Evolutionary conservation across 2,797 vertebrate genomes (phyloP).

Genomic region (Echeneis naucrates): DNA sequence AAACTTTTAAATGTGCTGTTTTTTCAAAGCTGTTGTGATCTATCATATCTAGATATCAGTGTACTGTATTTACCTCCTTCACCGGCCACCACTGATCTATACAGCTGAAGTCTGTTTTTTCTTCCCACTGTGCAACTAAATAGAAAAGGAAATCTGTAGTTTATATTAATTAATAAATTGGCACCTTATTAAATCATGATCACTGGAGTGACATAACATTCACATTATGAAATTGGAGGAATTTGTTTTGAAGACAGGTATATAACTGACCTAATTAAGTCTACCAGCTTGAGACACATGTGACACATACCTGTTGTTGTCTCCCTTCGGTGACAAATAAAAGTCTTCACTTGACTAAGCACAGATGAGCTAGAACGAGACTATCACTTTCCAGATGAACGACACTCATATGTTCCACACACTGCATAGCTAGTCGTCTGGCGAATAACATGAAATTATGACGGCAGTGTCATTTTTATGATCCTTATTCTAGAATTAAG

Average conservation of each 20-base stretch:
- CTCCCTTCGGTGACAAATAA: constrained; percentile 49
- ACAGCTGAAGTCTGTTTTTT: constrained; percentile 8
- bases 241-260: constrained; percentile 5
- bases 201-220: neutral
- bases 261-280: constrained; percentile 23
- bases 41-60: constrained; percentile 39
- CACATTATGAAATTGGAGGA: neutral
- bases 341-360: constrained; percentile 48
- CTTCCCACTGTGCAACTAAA: constrained; percentile 10
- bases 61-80: constrained; percentile 33
- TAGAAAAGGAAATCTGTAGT: neutral
- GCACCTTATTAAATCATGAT: neutral
- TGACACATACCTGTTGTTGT: constrained; percentile 31
- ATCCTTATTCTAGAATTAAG: constrained; percentile 62
- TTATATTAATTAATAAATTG: constrained; percentile 18
- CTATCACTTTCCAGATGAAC: constrained; percentile 52
- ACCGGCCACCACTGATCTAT: constrained; percentile 12
- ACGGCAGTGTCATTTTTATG: constrained; percentile 74
- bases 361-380: constrained; percentile 56
- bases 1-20: constrained; percentile 67
- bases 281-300: constrained; percentile 5
- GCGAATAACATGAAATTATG: constrained; percentile 68
- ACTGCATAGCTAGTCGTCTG: constrained; percentile 43
- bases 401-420: constrained; percentile 53
- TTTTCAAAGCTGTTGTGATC: constrained; percentile 48